A percentile compares a stretch with the other conserved stretches of the same genome.
phyloP scores from a whole-genome alignment of 2,888 invertebrate species.

The Phyllotreta striolata region DNA sequence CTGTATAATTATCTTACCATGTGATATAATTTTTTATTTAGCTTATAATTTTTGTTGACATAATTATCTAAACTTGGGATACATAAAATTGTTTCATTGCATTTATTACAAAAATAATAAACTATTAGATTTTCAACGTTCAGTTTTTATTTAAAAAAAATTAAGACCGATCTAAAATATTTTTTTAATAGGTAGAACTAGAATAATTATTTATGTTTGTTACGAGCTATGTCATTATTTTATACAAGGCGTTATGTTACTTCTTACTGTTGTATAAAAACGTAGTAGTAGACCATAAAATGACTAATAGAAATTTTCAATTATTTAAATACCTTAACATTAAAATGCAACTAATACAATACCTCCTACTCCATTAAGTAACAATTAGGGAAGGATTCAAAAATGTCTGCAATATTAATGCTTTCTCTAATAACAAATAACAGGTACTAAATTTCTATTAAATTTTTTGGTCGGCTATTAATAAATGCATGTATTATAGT shows the following conservation, averaged over 20 bases:
- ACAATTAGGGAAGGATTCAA: no score
- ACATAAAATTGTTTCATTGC: no score
- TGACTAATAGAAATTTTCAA: conserved; percentile 8
- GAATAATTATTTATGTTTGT: conserved; percentile 43
- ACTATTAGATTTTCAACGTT: no score
- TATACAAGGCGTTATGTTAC: conserved; percentile 32
- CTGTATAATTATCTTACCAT: conserved; percentile 3
- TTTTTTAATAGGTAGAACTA: conserved; percentile 42
- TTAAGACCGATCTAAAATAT: conserved; percentile 33
- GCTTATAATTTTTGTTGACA: conserved; percentile 9
- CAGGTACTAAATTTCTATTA: no score
- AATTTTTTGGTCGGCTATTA: no score
- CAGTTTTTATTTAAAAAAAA: conserved; percentile 1
- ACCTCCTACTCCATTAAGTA: no score
- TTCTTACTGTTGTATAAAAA: conserved; percentile 15
- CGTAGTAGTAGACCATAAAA: not conserved
- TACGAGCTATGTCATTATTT: conserved; percentile 39
- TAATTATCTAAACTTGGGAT: no score
- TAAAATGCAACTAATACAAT: conserved; percentile 1
- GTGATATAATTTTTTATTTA: conserved; percentile 9
- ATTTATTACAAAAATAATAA: no score
- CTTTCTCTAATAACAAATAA: no score
- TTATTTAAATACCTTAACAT: not conserved
- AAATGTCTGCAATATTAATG: no score
- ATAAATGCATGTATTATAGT: no score